Conservation (phyloP, 2,797 vertebrate genomes). For the Bovichtus variegatus region DNA sequence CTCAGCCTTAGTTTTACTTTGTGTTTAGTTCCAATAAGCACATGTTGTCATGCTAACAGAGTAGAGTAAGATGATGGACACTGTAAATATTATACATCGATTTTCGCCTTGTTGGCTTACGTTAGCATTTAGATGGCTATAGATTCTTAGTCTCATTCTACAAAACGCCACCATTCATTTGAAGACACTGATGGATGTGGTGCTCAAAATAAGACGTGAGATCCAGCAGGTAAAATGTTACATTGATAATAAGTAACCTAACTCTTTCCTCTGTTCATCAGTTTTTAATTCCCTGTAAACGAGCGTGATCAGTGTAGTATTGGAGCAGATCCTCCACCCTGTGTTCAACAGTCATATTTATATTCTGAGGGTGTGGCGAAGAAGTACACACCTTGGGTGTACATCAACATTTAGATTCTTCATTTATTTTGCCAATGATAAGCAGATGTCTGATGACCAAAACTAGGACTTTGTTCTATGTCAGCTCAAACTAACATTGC, state of each 20-base stretch:
- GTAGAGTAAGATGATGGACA: not conserved
- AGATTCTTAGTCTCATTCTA: not conserved
- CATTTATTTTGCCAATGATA: slow-evolving; percentile 40
- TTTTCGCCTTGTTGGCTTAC: not conserved
- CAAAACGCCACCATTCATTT: not conserved
- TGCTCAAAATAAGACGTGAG: not conserved
- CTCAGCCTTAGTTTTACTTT: not conserved
- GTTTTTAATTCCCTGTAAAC: not conserved
- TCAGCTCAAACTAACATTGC: slow-evolving; percentile 40
- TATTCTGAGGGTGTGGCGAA: not conserved
- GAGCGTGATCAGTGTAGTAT: not conserved
- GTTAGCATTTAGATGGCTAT: not conserved
- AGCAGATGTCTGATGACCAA: slow-evolving; percentile 45
- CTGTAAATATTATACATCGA: not conserved
- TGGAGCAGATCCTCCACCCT: not conserved
- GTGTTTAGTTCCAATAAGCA: not conserved
- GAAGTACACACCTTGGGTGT: not conserved
- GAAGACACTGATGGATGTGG: not conserved
- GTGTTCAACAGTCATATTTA: slow-evolving; percentile 19
- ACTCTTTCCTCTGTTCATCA: not conserved
- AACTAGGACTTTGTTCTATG: slow-evolving; percentile 39
- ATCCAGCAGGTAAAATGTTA: not conserved
- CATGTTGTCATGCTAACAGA: not conserved
- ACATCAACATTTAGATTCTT: slow-evolving; percentile 26
- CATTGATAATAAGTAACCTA: not conserved